Evolutionary conservation across 2,888 invertebrate genomes (phyloP).

Genomic region (Lepetodrilus schrolli): DNA sequence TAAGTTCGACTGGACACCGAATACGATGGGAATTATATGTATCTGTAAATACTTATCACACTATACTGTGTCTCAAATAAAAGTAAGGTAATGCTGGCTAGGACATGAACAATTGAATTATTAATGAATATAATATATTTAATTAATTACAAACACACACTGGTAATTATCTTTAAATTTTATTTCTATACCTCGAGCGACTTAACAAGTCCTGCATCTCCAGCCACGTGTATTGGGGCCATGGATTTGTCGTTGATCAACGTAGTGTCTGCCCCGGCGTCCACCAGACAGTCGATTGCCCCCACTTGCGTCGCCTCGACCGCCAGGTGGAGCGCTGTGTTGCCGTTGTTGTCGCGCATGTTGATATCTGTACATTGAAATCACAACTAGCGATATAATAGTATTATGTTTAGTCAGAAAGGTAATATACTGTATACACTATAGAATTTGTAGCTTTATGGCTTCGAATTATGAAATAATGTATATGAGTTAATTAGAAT

Average conservation of each 20-base stretch:
- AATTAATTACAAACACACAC: too few relatives aligned
- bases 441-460: too few relatives aligned
- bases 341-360: conserved; percentile 78
- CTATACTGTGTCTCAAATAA: not conserved
- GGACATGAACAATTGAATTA: not conserved
- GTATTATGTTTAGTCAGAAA: too few relatives aligned
- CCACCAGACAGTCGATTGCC: conserved; percentile 83
- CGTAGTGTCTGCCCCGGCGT: conserved; percentile 81
- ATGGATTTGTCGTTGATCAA: conserved; percentile 86
- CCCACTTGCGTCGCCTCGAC: conserved; percentile 84
- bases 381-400: too few relatives aligned
- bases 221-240: conserved; percentile 83
- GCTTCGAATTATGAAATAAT: too few relatives aligned
- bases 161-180: too few relatives aligned
- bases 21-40: too few relatives aligned
- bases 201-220: conserved; percentile 48
- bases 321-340: conserved; percentile 89
- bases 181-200: conserved; percentile 60
- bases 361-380: conserved; percentile 68
- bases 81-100: not conserved
- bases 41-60: too few relatives aligned
- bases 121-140: too few relatives aligned
- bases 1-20: too few relatives aligned
- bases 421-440: too few relatives aligned
- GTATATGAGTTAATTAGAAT: too few relatives aligned